These are phyloP conservation scores for Clepsis dumicolana DNA, from an alignment of 2,888 invertebrate species.

Conservation along the genomic window DNA sequence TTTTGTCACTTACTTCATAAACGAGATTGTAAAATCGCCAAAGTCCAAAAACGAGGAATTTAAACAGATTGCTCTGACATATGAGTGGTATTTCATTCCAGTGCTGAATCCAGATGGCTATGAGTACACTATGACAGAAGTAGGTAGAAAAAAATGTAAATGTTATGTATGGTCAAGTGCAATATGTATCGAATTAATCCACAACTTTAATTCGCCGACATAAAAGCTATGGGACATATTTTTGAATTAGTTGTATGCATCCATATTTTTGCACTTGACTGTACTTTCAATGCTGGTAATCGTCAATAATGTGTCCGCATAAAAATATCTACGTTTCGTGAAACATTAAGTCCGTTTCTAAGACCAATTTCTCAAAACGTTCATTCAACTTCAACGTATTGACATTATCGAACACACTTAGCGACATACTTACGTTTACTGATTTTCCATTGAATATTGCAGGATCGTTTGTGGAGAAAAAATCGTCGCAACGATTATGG, in stretches of 20 bases:
- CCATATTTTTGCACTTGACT: not conserved
- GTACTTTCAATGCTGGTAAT: not conserved
- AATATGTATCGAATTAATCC: no score
- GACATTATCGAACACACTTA: no score
- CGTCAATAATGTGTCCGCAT: no score
- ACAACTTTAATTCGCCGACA: no score
- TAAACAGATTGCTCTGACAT: slow-evolving; percentile 71
- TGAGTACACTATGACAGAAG: slow-evolving; percentile 65
- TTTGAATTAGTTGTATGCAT: no score
- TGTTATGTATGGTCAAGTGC: no score
- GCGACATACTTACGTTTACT: no score
- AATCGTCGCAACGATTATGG: slow-evolving; percentile 61
- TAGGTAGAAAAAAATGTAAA: slow-evolving; percentile 30
- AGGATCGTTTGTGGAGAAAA: slow-evolving; percentile 85
- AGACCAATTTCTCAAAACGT: no score
- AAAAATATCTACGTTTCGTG: no score
- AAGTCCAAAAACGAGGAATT: slow-evolving; percentile 69
- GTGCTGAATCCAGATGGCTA: slow-evolving; percentile 92
- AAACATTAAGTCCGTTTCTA: no score
- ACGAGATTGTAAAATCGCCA: slow-evolving; percentile 74
- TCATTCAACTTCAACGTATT: no score
- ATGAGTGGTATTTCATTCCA: slow-evolving; percentile 90
- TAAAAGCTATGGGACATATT: no score
- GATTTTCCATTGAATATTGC: slow-evolving; percentile 16
- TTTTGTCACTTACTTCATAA: slow-evolving; percentile 86